Evolutionary conservation across 2,888 invertebrate species (phyloP).

Genomic region (Nomada goodeniana): DNA sequence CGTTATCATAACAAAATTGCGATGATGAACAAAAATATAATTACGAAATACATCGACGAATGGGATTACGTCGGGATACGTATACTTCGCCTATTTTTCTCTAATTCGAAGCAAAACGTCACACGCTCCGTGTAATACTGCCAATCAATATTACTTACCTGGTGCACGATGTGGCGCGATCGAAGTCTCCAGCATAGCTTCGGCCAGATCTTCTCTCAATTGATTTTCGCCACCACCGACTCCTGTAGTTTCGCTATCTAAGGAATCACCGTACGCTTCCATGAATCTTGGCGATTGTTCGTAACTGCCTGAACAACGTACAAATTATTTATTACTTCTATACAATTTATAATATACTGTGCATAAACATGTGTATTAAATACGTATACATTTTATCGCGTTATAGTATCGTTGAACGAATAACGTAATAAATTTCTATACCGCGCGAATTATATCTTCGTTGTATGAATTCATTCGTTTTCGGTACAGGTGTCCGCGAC

Average conservation of each 20-base stretch:
- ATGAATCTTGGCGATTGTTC: constrained; percentile 94
- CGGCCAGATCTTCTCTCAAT: constrained; percentile 94
- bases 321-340: neutral
- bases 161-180: constrained; percentile 84
- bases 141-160: constrained; percentile 78
- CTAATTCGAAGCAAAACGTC: constrained; percentile 54
- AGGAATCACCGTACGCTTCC: constrained; percentile 89
- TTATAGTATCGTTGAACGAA: too few relatives aligned
- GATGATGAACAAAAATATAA: constrained; percentile 18
- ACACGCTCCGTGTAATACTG: constrained; percentile 24
- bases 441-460: too few relatives aligned
- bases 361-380: too few relatives aligned
- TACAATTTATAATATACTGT: too few relatives aligned
- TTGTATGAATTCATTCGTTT: too few relatives aligned
- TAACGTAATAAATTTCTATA: too few relatives aligned
- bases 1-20: neutral
- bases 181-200: constrained; percentile 96
- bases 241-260: constrained; percentile 79
- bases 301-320: constrained; percentile 89
- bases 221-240: constrained; percentile 90
- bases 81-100: constrained; percentile 1
- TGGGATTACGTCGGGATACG: constrained; percentile 53
- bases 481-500: too few relatives aligned
- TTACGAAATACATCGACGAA: constrained; percentile 25
- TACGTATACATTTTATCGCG: too few relatives aligned